Evolutionary conservation across 2,888 invertebrate species (phyloP).

Genomic region (Ochropleura plecta): DNA sequence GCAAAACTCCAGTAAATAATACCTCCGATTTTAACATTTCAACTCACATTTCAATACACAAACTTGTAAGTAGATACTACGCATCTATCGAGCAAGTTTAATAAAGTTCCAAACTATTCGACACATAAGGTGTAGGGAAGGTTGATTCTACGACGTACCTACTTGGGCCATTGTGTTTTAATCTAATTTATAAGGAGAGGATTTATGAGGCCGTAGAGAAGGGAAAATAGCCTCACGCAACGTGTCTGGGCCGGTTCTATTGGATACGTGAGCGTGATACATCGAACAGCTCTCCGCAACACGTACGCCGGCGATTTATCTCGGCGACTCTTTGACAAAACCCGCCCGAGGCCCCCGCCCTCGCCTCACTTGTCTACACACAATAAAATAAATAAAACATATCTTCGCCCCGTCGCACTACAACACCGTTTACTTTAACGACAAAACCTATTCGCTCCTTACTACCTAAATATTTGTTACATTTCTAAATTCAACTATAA

Average conservation of each 20-base stretch:
- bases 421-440: slow-evolving; percentile 23
- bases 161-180: slow-evolving; percentile 77
- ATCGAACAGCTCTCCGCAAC: slow-evolving; percentile 78
- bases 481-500: slow-evolving; percentile 56
- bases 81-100: slow-evolving; percentile 40
- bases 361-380: slow-evolving; percentile 73
- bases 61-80: slow-evolving; percentile 20
- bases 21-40: not conserved
- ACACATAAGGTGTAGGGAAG: slow-evolving; percentile 59
- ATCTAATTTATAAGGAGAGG: slow-evolving; percentile 84
- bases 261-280: slow-evolving; percentile 83
- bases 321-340: slow-evolving; percentile 76
- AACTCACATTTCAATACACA: not conserved
- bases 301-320: slow-evolving; percentile 80
- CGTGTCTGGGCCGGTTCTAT: slow-evolving; percentile 80
- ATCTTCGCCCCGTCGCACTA: slow-evolving; percentile 25
- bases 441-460: slow-evolving; percentile 25
- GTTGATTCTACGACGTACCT: slow-evolving; percentile 67
- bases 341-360: slow-evolving; percentile 50
- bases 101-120: slow-evolving; percentile 57
- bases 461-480: slow-evolving; percentile 53
- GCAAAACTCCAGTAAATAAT: not conserved
- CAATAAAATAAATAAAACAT: slow-evolving; percentile 74
- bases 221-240: slow-evolving; percentile 84
- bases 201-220: slow-evolving; percentile 82